Conservation (phyloP, 2,797 vertebrate genomes). For the Manis pentadactyla region DNA sequence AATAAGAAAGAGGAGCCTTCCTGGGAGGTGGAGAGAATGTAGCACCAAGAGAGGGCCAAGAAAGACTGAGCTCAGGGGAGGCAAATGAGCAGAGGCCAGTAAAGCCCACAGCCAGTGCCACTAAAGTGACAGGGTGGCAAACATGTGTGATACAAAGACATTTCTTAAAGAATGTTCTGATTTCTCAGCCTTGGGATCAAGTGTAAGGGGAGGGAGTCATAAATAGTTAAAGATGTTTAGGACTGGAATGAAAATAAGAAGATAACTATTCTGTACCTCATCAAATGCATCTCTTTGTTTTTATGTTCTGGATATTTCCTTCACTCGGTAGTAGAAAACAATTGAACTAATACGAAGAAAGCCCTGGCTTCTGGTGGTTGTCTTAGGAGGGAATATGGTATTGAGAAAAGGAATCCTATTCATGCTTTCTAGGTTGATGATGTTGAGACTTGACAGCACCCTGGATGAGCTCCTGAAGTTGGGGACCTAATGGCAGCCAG, state of each 20-base stretch:
- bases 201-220: not conserved
- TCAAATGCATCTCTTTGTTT: not conserved
- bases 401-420: not conserved
- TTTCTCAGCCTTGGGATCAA: not conserved
- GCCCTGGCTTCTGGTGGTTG: not conserved
- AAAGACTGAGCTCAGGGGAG: not conserved
- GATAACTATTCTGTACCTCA: not conserved
- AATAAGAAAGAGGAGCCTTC: not conserved
- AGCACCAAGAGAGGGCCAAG: not conserved
- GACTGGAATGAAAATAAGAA: not conserved
- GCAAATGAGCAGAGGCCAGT: not conserved
- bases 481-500: not conserved
- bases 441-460: not conserved
- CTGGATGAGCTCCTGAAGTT: not conserved
- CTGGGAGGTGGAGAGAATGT: not conserved
- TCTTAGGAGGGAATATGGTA: not conserved
- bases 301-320: not conserved
- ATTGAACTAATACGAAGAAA: not conserved
- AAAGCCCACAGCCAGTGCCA: not conserved
- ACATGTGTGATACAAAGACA: not conserved
- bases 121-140: not conserved
- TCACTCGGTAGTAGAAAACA: not conserved
- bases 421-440: not conserved
- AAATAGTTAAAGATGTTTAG: not conserved
- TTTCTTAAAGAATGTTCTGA: not conserved